Conservation (phyloP, 2,113 vertebrate species). For the Stegastes partitus region DNA sequence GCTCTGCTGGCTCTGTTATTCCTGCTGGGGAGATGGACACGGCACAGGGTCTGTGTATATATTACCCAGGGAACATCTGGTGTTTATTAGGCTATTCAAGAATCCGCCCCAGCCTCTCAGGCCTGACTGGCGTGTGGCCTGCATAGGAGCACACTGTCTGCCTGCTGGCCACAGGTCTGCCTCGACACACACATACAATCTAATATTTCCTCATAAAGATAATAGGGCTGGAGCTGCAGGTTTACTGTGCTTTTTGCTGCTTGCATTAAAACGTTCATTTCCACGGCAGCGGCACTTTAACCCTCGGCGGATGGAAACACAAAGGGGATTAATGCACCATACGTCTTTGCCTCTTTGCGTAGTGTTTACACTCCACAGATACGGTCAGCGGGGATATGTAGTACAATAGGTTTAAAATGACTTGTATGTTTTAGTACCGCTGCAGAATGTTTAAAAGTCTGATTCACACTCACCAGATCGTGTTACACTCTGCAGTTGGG, state of each 20-base stretch:
- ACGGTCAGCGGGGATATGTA: constrained; percentile 52
- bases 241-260: constrained; percentile 55
- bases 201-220: constrained; percentile 78
- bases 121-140: constrained; percentile 82
- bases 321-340: constrained; percentile 50
- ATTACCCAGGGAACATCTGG: constrained; percentile 85
- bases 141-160: constrained; percentile 69
- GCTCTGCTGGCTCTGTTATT: constrained; percentile 63
- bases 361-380: constrained; percentile 57
- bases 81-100: constrained; percentile 85
- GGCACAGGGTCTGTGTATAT: constrained; percentile 82
- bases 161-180: constrained; percentile 64
- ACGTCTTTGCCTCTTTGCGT: constrained; percentile 41
- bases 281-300: constrained; percentile 53
- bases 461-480: constrained; percentile 42
- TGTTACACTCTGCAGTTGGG: constrained; percentile 44
- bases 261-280: constrained; percentile 28
- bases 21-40: constrained; percentile 75
- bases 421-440: constrained; percentile 39
- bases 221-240: constrained; percentile 50
- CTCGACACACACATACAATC: constrained; percentile 52
- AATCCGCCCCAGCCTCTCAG: constrained; percentile 75
- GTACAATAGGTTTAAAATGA: constrained; percentile 47
- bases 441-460: constrained; percentile 61
- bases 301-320: constrained; percentile 59